Percentiles rank a stretch among this genome's conserved stretches.
Evolutionary conservation across 2,888 invertebrate genomes (phyloP).

Genomic region (Oligia latruncula): DNA sequence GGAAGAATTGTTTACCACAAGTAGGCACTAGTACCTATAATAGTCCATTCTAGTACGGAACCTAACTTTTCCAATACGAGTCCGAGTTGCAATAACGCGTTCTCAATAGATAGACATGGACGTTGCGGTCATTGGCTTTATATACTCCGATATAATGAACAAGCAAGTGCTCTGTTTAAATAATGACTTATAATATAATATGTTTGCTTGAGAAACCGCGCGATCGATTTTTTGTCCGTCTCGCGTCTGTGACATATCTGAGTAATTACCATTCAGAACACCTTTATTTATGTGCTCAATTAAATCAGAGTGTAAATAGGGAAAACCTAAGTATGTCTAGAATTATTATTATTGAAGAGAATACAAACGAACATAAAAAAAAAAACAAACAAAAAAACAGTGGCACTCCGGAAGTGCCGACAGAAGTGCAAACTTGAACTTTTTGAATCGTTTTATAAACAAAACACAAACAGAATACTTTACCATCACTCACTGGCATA

Average conservation of each 20-base stretch:
- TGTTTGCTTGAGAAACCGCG: constrained; percentile 17
- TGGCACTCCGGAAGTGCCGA: too few relatives aligned
- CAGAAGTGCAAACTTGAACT: too few relatives aligned
- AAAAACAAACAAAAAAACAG: not conserved
- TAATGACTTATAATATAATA: not conserved
- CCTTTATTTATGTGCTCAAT: not conserved
- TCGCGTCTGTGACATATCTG: too few relatives aligned
- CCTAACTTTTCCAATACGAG: constrained; percentile 14
- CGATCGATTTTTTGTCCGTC: not conserved
- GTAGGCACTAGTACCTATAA: too few relatives aligned
- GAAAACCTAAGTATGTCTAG: not conserved
- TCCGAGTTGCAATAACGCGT: constrained; percentile 24
- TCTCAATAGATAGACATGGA: constrained; percentile 9
- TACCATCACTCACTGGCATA: too few relatives aligned
- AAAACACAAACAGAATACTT: too few relatives aligned
- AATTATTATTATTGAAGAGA: not conserved
- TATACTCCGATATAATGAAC: constrained; percentile 20
- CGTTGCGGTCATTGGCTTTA: constrained; percentile 53
- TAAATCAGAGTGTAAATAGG: not conserved
- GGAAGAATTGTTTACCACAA: not conserved
- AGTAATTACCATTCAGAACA: not conserved
- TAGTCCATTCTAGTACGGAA: constrained; percentile 37
- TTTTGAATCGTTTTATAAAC: too few relatives aligned
- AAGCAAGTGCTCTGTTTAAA: constrained; percentile 18
- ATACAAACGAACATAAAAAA: not conserved